Base-by-base conservation (phyloP, 2,888 invertebrate genomes). In the Ochlodes sylvanus region DNA sequence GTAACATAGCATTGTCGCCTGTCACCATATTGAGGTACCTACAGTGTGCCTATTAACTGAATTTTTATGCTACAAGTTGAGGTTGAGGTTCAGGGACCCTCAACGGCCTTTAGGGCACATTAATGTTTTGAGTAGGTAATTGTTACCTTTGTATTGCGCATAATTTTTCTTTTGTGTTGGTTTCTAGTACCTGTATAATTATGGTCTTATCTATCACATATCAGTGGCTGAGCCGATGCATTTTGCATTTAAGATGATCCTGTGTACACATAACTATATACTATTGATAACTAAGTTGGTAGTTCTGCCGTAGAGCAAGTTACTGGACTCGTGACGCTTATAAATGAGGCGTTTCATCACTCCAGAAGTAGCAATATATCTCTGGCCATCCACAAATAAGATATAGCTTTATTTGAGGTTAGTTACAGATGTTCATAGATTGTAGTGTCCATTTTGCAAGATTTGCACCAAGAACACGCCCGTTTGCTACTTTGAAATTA, bases 401-500 rank as follows among this genome's bases (percentile, higher is more conserved):
- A 19, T 50, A 50, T n/a, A 19, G 50, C 10, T 19, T 19, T 50
- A 19, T 50, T 50, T 50, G 19, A 19, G 50, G 50, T 50, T 50
- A 19, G 19, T 50, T 50, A 50, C 19, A 10, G 50, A 50, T 50
- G 50, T 50, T 50, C 50, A 47, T 47, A 19, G 19, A 50, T 12
- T 10, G 9, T 2, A 10, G 19, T 12, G 19, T 2, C 19, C 10
- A 50, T 50, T 47, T 4, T 27, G 27, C 5, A 12, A 38, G 3
- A 38, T 10, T 12, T 12, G 38, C 10, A 12, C 10, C 12, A 7
- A 10, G 9, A 10, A 12, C 38, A 12, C 38, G 12, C 38, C 12
- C 38, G 12, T 38, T 38, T 10, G 38, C 0, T 12, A 2, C 38
- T 38, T 38, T 2, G 10, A 38, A 38, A 38, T 38, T 10, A 38